Evolutionary conservation across 2,113 vertebrate genomes (phyloP), one percentile per base, ranked within the genome.

Genomic region (Sebastes fasciatus): DNA sequence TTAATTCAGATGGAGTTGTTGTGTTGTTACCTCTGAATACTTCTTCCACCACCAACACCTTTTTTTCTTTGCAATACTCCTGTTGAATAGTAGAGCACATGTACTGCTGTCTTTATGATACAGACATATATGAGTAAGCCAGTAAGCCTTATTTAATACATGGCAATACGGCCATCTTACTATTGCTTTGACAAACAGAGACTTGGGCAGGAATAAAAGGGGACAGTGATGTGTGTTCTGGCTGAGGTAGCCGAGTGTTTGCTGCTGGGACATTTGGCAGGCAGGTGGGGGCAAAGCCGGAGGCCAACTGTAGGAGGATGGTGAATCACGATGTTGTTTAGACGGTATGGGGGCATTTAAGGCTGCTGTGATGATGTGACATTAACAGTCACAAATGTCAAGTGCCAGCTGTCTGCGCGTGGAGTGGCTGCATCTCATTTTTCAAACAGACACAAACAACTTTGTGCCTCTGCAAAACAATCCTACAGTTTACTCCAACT

Each of bases 351-450:
- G 79, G 82, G 77, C 77, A 67, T 74, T 63, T 52, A 70, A 65
- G 51, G 34, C 74, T 81, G 80, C 67, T 75, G 70, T 26, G n/a
- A 67, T 74, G 81, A 77, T 74, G 58, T 84, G 71, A 86, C 67
- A 83, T 74, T 78, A 86, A 17, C 77, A 81, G 80, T 78, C 70
- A 79, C 86, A 94, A 90, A 64, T 91, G 89, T 84, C 86, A 78
- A 74, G 75, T 61, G 63, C 64, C 88, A 91, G 79, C 84, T 94
- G 90, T 87, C 80, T 69, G 34, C 71, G 73, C 46, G 45, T 43
- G 10, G 48, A 86, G 77, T 26, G 62, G 43, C 79, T 73, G 69
- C 57, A 54, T 79, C 63, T 83, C 43, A 16, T 61, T 57, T 82
- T 78, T 61, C 12, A 8, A 79, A 76, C 5, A 73, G 45, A 77